phyloP scores from a whole-genome alignment of 1,140 invertebrate genomes.

The Neuroterus valhalla region DNA sequence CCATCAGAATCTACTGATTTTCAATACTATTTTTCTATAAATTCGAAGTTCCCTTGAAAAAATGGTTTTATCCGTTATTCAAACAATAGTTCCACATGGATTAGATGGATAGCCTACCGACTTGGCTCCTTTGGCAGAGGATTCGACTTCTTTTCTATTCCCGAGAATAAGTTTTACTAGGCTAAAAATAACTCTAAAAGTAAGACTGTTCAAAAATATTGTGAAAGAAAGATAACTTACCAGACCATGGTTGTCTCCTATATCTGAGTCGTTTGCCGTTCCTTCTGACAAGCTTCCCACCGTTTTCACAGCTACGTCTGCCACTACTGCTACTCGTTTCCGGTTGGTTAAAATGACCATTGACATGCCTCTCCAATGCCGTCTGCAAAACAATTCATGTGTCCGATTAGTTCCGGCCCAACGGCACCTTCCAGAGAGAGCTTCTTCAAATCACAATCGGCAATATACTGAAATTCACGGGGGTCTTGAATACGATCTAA shows the following conservation, averaged over 20 bases:
- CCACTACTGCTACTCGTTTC: constrained; percentile 77
- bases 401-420: constrained; percentile 38
- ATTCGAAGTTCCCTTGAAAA: too few relatives aligned
- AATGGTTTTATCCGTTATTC: too few relatives aligned
- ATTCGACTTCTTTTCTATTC: too few relatives aligned
- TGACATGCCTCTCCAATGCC: constrained; percentile 93
- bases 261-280: constrained; percentile 91
- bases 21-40: too few relatives aligned
- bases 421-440: constrained; percentile 46
- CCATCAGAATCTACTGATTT: too few relatives aligned
- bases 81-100: too few relatives aligned
- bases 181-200: background rate
- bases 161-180: too few relatives aligned
- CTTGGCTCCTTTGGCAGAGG: too few relatives aligned
- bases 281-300: constrained; percentile 85
- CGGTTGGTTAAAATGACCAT: constrained; percentile 89
- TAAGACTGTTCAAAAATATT: background rate
- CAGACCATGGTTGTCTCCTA: constrained; percentile 88
- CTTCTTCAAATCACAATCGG: constrained; percentile 40
- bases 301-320: constrained; percentile 81
- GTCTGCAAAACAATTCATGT: constrained; percentile 77
- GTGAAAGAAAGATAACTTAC: constrained; percentile 38
- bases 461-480: too few relatives aligned
- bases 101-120: too few relatives aligned
- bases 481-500: too few relatives aligned